phyloP scores from a whole-genome alignment of 1,140 invertebrate genomes.

The Lepidurus packardi region DNA sequence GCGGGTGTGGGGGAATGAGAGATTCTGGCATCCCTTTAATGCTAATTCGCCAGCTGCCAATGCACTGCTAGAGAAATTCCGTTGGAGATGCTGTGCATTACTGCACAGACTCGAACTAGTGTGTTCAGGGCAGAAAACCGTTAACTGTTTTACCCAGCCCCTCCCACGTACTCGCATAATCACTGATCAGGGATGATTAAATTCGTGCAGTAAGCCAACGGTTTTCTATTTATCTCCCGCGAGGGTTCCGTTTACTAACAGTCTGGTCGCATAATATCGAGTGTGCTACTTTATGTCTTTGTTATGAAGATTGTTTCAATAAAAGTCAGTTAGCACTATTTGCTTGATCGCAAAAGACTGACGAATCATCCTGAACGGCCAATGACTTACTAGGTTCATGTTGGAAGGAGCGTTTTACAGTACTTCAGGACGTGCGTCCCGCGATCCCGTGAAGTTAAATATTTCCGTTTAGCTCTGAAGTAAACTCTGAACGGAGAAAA shows the following conservation, averaged over 20 bases:
- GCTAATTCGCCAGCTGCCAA: background rate
- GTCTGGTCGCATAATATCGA: background rate
- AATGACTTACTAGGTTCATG: too few species aligned
- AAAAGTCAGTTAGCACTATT: too few species aligned
- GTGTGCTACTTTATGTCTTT: too few species aligned
- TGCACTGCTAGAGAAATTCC: conserved; percentile 10
- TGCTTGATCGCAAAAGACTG: too few species aligned
- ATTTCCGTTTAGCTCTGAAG: too few species aligned
- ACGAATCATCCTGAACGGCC: too few species aligned
- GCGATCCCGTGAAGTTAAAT: too few species aligned
- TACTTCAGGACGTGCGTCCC: too few species aligned
- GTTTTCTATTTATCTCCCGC: background rate
- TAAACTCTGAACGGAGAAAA: too few species aligned
- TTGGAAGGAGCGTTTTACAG: too few species aligned
- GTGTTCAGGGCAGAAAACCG: background rate
- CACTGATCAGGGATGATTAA: background rate
- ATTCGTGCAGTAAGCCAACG: background rate
- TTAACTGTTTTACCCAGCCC: background rate
- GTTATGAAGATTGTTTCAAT: too few species aligned
- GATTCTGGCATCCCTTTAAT: conserved; percentile 1
- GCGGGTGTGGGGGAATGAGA: conserved; percentile 12
- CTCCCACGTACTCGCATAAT: conserved; percentile 2
- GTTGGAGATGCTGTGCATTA: conserved; percentile 12
- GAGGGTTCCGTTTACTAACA: background rate
- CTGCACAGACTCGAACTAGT: background rate